These are phyloP conservation scores for Chaetodon auriga DNA, from an alignment of 2,113 vertebrate species.

Conservation along the genomic window DNA sequence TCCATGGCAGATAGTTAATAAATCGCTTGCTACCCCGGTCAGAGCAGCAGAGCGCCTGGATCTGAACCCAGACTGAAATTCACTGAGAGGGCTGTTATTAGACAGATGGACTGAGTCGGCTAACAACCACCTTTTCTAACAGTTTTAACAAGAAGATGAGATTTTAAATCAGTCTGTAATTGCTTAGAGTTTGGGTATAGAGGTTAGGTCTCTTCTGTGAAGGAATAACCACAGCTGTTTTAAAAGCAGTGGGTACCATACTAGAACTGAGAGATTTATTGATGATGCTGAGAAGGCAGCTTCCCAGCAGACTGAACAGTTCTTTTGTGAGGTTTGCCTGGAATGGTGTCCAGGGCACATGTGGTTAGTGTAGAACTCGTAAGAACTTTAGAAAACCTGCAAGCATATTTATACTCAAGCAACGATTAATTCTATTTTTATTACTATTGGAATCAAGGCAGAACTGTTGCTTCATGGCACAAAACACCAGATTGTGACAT, in stretches of 20 bases:
- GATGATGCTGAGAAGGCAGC: not conserved
- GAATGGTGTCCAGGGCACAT: not conserved
- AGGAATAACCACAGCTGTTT: not conserved
- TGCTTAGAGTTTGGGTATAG: not conserved
- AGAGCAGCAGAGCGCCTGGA: not conserved
- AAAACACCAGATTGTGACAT: not conserved
- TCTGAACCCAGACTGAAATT: not conserved
- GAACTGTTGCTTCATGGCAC: not conserved
- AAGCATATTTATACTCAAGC: not conserved
- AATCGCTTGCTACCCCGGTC: not conserved
- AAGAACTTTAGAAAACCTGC: not conserved
- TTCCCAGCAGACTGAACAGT: not conserved
- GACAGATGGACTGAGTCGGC: not conserved
- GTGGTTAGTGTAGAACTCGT: not conserved
- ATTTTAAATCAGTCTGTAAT: not conserved
- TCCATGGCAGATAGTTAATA: not conserved
- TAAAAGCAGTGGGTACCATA: not conserved
- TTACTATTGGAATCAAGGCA: not conserved
- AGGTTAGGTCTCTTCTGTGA: not conserved
- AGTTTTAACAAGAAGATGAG: not conserved
- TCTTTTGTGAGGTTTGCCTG: not conserved
- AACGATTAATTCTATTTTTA: not conserved
- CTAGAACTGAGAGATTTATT: conserved; percentile 2
- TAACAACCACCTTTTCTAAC: not conserved
- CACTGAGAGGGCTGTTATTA: not conserved